Conservation (phyloP, 2,888 invertebrate genomes). For the Caenorhabditis sulstoni region DNA sequence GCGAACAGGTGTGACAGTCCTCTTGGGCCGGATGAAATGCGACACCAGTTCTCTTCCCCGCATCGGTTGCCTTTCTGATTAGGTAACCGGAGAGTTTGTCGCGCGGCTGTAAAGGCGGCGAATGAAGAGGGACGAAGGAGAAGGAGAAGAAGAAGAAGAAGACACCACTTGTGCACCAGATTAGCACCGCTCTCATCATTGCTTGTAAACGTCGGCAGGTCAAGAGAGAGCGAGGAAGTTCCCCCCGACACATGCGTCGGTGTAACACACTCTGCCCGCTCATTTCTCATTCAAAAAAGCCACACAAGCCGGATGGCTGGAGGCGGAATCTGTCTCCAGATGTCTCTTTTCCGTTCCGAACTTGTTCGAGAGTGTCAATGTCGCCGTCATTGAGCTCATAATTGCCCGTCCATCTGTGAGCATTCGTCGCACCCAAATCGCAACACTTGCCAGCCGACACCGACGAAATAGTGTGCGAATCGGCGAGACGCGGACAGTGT, state of each 20-base stretch:
- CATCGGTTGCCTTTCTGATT: slow-evolving; percentile 37
- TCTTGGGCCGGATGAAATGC: slow-evolving; percentile 18
- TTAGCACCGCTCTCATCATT: slow-evolving; percentile 22
- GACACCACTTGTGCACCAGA: slow-evolving; percentile 53
- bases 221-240: slow-evolving; percentile 6
- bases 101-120: slow-evolving; percentile 40
- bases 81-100: slow-evolving; percentile 54
- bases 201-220: slow-evolving; percentile 22
- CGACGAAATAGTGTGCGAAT: slow-evolving; percentile 6
- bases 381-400: slow-evolving; percentile 37
- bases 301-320: neutral
- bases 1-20: slow-evolving; percentile 44
- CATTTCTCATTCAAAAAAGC: slow-evolving; percentile 52
- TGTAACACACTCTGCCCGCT: neutral
- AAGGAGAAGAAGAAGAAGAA: too few species aligned
- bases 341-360: slow-evolving; percentile 18
- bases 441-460: slow-evolving; percentile 33
- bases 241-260: too few species aligned
- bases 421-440: slow-evolving; percentile 43
- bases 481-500: slow-evolving; percentile 16
- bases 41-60: slow-evolving; percentile 6
- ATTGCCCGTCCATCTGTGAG: slow-evolving; percentile 59
- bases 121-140: too few species aligned
- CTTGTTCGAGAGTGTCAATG: slow-evolving; percentile 58
- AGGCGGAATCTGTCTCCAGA: slow-evolving; percentile 49